Conservation (phyloP, 2,113 vertebrate species). For the Choloepus hoffmanni region DNA sequence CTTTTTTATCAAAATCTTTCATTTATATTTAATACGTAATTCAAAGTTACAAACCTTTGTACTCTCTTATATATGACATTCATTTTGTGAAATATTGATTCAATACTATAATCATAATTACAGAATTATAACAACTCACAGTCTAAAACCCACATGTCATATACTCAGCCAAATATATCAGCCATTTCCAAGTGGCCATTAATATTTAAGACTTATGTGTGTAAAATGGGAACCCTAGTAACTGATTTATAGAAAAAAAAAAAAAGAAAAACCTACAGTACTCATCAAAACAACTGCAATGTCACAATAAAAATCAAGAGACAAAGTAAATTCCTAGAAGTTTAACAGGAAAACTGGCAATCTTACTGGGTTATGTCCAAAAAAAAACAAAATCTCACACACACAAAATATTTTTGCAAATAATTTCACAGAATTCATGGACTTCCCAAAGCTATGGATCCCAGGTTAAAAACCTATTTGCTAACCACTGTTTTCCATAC, state of each 20-base stretch:
- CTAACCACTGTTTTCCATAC: background rate
- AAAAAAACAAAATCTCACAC: background rate
- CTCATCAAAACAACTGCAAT: background rate
- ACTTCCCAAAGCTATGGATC: background rate
- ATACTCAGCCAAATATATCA: background rate
- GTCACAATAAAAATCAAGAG: conserved; percentile 13
- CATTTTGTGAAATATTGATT: background rate
- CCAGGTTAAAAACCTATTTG: background rate
- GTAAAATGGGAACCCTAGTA: background rate
- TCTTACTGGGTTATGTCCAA: background rate
- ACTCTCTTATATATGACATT: background rate
- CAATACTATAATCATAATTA: conserved; percentile 1
- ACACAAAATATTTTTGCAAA: background rate
- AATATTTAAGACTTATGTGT: background rate
- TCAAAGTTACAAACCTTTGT: conserved; percentile 15
- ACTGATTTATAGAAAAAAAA: conserved; percentile 1
- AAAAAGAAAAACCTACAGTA: background rate
- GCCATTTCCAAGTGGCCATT: background rate
- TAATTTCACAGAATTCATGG: background rate
- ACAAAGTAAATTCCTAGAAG: background rate
- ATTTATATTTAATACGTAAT: background rate
- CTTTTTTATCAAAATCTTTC: background rate
- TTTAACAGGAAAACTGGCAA: background rate
- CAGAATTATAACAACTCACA: background rate
- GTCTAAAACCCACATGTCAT: background rate